Base-by-base conservation (phyloP, 2,888 invertebrate species). In the Pantelozetes paolii region DNA sequence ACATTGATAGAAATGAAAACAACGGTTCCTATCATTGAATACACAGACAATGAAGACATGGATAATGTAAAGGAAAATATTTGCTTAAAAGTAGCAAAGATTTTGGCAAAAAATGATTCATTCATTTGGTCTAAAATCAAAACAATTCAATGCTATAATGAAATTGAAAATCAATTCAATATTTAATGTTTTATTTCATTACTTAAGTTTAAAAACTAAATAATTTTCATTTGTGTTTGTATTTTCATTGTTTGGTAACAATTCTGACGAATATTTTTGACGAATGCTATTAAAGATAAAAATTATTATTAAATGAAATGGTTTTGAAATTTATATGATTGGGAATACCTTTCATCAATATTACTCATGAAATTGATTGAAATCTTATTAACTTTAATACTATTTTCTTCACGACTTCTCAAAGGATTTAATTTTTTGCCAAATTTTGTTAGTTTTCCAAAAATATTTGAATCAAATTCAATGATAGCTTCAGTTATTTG, bases 101-200 rank as follows among this genome's bases (percentile, higher is more conserved):
- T 64, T n/a, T n/a, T 64, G 11, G 36, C 64, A 5, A n/a, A 20
- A 1, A 64, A 64, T 64, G 20, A 64, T 36, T 6, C 6, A 3
- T 36, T 64, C 5, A 20, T 64, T 64, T 64, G 64, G 64, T 64
- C 64, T 36, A 64, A 20, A 64, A 5, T 36, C 11, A 36, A 36
- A 11, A 36, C 36, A 5, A 45, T 11, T 15, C 45, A 18, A 45
- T 45, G 45, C 18, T 45, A 18, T 45, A 18, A 9, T 45, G 2
- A 6, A 11, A 18, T 45, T 45, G 2, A 45, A 45, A 36, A 36
- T 11, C 5, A 36, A 36, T 36, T 8, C 5, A 36, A 36, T 36
- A 36, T 11, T 36, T 36, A 45, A 11, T 45, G 18, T 18, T 18
- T 18, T 11, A 2, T 45, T 45, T 45, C 13, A 45, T 45, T 45